Evolutionary conservation across 2,113 vertebrate species (phyloP).

Genomic region (Marmota monax): DNA sequence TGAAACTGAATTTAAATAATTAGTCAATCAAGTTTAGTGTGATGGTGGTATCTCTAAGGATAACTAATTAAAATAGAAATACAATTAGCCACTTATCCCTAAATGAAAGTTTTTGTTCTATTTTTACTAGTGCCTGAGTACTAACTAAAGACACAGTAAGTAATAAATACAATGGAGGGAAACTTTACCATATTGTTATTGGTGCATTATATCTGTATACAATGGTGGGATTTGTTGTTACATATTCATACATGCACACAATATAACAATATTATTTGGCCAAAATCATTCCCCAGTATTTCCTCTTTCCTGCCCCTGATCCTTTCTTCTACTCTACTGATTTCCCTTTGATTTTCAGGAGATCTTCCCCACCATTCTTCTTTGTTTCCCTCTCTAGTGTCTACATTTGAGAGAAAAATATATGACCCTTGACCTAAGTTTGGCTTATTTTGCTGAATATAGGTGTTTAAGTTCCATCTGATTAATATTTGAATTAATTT

Average conservation of each 20-base stretch:
- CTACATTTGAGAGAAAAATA: too few species aligned
- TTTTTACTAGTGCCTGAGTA: not conserved
- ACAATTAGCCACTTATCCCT: not conserved
- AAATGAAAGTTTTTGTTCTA: slow-evolving; percentile 24
- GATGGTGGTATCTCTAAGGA: not conserved
- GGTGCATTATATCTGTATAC: too few species aligned
- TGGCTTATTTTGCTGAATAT: too few species aligned
- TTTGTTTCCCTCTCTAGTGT: too few species aligned
- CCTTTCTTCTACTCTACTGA: too few species aligned
- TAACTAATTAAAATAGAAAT: not conserved
- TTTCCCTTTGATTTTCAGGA: not conserved
- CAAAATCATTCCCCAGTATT: too few species aligned
- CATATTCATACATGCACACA: too few species aligned
- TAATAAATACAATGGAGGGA: not conserved
- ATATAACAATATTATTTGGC: too few species aligned
- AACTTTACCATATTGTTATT: not conserved
- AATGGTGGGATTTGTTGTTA: too few species aligned
- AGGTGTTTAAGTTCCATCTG: not conserved
- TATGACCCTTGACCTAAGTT: too few species aligned
- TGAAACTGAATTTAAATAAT: slow-evolving; percentile 32
- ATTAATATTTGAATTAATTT: not conserved
- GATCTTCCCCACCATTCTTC: too few species aligned
- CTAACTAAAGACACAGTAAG: not conserved
- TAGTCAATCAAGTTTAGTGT: slow-evolving; percentile 11
- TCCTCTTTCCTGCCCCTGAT: too few species aligned